These are phyloP conservation scores for Naja naja DNA, from an alignment of 2,113 vertebrate species.

Conservation along the genomic window DNA sequence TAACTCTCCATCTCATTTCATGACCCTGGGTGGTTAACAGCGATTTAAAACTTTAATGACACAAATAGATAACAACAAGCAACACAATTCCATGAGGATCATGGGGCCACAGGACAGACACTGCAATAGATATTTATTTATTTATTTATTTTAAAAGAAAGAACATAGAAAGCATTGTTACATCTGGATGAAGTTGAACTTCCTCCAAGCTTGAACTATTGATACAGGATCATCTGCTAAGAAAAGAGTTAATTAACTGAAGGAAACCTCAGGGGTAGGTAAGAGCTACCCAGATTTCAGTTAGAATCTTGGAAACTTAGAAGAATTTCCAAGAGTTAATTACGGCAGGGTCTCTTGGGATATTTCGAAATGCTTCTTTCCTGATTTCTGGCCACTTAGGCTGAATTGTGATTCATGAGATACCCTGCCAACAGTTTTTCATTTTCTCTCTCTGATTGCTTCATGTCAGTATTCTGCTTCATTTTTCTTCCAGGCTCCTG, in stretches of 20 bases:
- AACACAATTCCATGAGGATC: background rate
- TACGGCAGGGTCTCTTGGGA: background rate
- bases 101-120: background rate
- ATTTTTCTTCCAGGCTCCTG: background rate
- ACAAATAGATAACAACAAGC: background rate
- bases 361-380: background rate
- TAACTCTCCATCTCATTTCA: background rate
- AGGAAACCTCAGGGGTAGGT: background rate
- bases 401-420: background rate
- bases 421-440: background rate
- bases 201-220: background rate
- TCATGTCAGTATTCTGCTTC: background rate
- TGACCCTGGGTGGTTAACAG: background rate
- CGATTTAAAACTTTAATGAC: background rate
- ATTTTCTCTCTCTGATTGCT: background rate
- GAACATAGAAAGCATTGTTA: background rate
- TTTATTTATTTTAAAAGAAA: background rate
- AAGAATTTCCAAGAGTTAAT: background rate
- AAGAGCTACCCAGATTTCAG: background rate
- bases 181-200: background rate
- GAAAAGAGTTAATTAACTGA: background rate
- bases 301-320: background rate
- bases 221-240: background rate
- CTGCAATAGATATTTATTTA: background rate
- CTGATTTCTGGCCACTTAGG: background rate